These are phyloP conservation scores for Sycophila sp. DNA, from an alignment of 1,140 invertebrate genomes.

Conservation along the genomic window DNA sequence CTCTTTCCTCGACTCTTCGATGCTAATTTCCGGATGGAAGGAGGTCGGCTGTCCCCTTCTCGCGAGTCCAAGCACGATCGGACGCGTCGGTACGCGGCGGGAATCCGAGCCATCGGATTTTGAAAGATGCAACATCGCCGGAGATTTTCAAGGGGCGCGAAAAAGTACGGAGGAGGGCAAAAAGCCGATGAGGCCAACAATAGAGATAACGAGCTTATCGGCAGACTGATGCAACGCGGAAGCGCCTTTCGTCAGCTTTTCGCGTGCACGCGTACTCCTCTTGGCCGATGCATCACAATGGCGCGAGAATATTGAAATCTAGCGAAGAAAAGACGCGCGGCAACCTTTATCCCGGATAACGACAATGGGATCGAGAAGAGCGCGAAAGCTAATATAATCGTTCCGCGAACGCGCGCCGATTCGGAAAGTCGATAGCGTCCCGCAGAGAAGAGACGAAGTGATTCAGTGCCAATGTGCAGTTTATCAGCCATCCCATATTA, in stretches of 20 bases:
- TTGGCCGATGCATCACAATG: neutral
- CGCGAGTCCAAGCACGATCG: too few species aligned
- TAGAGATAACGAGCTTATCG: slow-evolving; percentile 43
- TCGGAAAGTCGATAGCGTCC: neutral
- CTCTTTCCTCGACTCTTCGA: neutral
- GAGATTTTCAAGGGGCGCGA: too few species aligned
- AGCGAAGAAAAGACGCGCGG: neutral
- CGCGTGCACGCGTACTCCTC: neutral
- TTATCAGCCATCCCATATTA: slow-evolving; percentile 19
- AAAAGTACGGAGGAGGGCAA: neutral
- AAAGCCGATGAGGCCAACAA: neutral
- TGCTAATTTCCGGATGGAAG: too few species aligned
- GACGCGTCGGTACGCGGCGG: too few species aligned
- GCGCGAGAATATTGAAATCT: neutral
- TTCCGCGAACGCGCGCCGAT: slow-evolving; percentile 13
- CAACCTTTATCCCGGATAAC: slow-evolving; percentile 14
- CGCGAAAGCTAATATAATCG: neutral
- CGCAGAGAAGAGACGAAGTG: too few species aligned
- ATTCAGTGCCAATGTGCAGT: slow-evolving; percentile 1
- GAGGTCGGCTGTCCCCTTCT: too few species aligned
- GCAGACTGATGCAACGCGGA: slow-evolving; percentile 60
- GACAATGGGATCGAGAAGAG: slow-evolving; percentile 21
- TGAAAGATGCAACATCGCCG: neutral
- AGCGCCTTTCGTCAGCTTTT: slow-evolving; percentile 59
- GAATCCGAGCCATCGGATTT: neutral